These are phyloP conservation scores for Neosilurus hyrtlii DNA, from an alignment of 2,797 vertebrate species.

Conservation along the genomic window DNA sequence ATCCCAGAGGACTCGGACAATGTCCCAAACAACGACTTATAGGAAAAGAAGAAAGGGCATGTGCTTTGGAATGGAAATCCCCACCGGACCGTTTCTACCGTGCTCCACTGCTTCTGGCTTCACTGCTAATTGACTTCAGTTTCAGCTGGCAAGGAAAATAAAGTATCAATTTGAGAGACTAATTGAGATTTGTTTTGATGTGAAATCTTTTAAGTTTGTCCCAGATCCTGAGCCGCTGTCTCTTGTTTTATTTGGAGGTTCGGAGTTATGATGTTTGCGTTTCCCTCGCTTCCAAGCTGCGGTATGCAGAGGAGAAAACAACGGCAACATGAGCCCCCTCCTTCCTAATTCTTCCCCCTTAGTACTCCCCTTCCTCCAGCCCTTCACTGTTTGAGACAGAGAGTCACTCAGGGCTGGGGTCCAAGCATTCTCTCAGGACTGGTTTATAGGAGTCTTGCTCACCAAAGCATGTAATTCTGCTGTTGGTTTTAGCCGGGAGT, in stretches of 20 bases:
- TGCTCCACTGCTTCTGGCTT: constrained; percentile 39
- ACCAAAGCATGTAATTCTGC: constrained; percentile 67
- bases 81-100: constrained; percentile 33
- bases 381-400: constrained; percentile 9
- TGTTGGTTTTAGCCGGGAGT: constrained; percentile 72
- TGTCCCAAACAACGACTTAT: constrained; percentile 42
- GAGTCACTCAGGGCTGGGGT: constrained; percentile 51
- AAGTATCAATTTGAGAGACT: constrained; percentile 47
- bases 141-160: constrained; percentile 44
- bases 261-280: constrained; percentile 40
- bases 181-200: constrained; percentile 46
- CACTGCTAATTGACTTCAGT: constrained; percentile 46
- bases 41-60: constrained; percentile 47
- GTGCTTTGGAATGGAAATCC: constrained; percentile 40
- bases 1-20: constrained; percentile 45
- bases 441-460: constrained; percentile 67
- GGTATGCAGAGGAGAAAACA: constrained; percentile 47
- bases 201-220: constrained; percentile 32
- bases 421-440: constrained; percentile 55
- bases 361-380: not conserved
- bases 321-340: constrained; percentile 39
- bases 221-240: constrained; percentile 12
- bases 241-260: constrained; percentile 49
- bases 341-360: not conserved
- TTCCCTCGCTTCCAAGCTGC: constrained; percentile 46